phyloP scores from a whole-genome alignment of 2,797 vertebrate genomes.

The Ibycter americanus region DNA sequence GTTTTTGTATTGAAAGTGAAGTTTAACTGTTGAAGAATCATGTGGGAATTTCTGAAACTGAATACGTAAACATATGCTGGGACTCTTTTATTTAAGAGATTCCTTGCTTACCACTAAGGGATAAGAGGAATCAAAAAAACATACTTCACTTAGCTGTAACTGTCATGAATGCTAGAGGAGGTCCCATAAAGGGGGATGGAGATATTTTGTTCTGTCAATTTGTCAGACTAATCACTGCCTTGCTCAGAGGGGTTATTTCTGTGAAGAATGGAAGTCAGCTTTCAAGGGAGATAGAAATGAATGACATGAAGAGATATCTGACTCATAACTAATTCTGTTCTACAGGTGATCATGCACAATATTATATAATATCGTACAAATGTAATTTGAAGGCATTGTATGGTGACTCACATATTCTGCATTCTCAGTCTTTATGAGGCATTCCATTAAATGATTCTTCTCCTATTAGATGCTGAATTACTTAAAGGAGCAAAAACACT shows the following conservation, averaged over 20 bases:
- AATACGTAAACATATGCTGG: not conserved
- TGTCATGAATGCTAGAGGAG: not conserved
- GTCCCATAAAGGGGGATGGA: not conserved
- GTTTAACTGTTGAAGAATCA: not conserved
- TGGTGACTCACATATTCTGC: constrained; percentile 6
- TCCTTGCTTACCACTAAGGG: not conserved
- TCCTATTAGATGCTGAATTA: not conserved
- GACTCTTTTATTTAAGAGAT: not conserved
- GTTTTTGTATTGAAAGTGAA: not conserved
- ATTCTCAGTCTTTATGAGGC: not conserved
- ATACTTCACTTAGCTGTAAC: not conserved
- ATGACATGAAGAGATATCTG: not conserved
- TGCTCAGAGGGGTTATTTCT: not conserved
- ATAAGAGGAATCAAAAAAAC: not conserved
- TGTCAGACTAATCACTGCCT: not conserved
- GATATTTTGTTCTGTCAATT: not conserved
- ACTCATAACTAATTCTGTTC: not conserved
- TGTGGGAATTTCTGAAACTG: not conserved
- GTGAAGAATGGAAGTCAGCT: not conserved
- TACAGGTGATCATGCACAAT: not conserved
- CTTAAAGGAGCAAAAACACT: not conserved
- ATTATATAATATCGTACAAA: not conserved
- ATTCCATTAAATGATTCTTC: not conserved
- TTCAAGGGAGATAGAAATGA: not conserved
- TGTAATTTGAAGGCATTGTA: not conserved